Evolutionary conservation across 2,888 invertebrate species (phyloP).

Genomic region (Itoplectis maculator): DNA sequence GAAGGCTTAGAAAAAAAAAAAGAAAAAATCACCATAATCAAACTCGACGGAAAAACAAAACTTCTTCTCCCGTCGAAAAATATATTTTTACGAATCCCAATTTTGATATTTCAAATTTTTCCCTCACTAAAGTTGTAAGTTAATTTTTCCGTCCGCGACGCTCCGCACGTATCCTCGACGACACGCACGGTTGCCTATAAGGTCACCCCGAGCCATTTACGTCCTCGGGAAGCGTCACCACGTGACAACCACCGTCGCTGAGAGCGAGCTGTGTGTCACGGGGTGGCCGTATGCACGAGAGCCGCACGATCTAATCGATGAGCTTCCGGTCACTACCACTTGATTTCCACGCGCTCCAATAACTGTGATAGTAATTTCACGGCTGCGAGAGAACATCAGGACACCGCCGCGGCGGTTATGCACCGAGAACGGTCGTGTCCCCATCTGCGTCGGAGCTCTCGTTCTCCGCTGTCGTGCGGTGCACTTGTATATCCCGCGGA

Average conservation of each 20-base stretch:
- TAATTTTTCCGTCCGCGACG: conserved; percentile 3
- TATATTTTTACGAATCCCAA: not conserved
- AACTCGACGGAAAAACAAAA: not conserved
- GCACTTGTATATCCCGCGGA: not conserved
- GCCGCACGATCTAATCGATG: conserved; percentile 66
- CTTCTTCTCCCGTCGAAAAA: not conserved
- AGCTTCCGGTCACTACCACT: conserved; percentile 70
- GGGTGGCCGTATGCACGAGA: conserved; percentile 50
- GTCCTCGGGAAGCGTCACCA: conserved; percentile 59
- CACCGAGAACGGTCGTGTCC: not conserved
- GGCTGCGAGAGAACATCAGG: conserved; percentile 56
- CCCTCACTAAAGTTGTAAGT: not conserved
- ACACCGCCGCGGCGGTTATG: conserved; percentile 21
- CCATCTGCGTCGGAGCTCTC: conserved; percentile 8
- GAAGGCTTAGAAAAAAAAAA: not conserved
- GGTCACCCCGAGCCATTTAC: conserved; percentile 50
- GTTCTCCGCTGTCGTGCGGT: too few relatives aligned
- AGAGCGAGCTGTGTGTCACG: conserved; percentile 34
- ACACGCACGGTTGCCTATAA: conserved; percentile 50
- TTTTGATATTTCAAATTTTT: not conserved
- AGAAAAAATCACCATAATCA: not conserved
- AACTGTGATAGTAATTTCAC: conserved; percentile 66
- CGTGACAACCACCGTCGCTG: conserved; percentile 64
- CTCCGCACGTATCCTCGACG: conserved; percentile 13
- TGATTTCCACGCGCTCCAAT: conserved; percentile 69